phyloP scores from a whole-genome alignment of 2,113 vertebrate genomes.

The Proterorhinus semilunaris region DNA sequence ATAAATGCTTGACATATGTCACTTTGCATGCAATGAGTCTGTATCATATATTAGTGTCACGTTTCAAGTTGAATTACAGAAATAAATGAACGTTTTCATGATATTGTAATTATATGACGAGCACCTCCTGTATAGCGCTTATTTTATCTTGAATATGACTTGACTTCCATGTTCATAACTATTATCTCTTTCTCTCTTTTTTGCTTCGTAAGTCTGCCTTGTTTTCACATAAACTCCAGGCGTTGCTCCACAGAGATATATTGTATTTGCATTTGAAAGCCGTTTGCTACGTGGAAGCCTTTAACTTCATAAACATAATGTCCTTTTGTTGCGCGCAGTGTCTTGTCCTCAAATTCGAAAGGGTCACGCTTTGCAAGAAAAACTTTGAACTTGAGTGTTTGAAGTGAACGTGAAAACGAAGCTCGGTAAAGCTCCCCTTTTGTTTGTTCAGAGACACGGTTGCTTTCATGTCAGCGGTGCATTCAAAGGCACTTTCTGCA shows the following conservation, averaged over 20 bases:
- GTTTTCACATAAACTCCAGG: too few relatives aligned
- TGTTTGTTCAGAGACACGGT: slow-evolving; percentile 19
- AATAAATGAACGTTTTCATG: too few relatives aligned
- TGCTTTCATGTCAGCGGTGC: slow-evolving; percentile 19
- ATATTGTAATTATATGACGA: too few relatives aligned
- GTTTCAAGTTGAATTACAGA: too few relatives aligned
- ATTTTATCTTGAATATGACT: too few relatives aligned
- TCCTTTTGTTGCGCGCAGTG: not conserved
- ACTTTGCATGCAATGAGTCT: too few relatives aligned
- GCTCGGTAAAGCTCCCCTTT: slow-evolving; percentile 21
- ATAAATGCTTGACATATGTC: too few relatives aligned
- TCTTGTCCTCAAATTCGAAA: slow-evolving; percentile 2
- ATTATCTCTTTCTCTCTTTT: not conserved
- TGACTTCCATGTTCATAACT: too few relatives aligned
- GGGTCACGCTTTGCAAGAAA: not conserved
- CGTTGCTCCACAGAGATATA: not conserved
- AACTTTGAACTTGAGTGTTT: slow-evolving; percentile 6
- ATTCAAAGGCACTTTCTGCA: slow-evolving; percentile 15
- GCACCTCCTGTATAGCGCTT: too few relatives aligned
- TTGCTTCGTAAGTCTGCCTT: too few relatives aligned
- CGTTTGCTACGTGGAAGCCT: not conserved
- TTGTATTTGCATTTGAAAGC: not conserved
- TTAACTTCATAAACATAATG: slow-evolving; percentile 4
- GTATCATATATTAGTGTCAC: too few relatives aligned
- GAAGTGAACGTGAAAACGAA: slow-evolving; percentile 19